phyloP scores from a whole-genome alignment of 1,140 invertebrate genomes.

The Drosophila equinoxialis region DNA sequence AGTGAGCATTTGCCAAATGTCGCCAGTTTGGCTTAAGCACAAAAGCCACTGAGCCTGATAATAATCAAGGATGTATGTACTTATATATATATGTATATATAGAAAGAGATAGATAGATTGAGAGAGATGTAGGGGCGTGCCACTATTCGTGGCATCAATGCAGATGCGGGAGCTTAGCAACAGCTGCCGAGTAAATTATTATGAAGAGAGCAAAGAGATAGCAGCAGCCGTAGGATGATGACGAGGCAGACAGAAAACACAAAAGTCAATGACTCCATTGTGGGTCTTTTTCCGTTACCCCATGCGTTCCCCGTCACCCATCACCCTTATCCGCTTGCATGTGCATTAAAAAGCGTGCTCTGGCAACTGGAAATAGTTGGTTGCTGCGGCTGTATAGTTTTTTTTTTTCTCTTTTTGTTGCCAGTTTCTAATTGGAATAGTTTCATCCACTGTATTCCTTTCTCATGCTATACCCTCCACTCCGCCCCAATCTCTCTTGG shows the following conservation, averaged over 20 bases:
- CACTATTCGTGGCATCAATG: slow-evolving; percentile 56
- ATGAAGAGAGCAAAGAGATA: slow-evolving; percentile 54
- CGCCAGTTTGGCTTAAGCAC: slow-evolving; percentile 61
- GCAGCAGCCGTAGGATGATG: slow-evolving; percentile 23
- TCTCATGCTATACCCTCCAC: neutral
- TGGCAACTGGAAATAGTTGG: slow-evolving; percentile 70
- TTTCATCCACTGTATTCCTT: slow-evolving; percentile 49
- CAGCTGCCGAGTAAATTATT: slow-evolving; percentile 74
- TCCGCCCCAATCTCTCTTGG: too few species aligned
- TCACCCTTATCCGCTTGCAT: slow-evolving; percentile 39
- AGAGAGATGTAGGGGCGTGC: slow-evolving; percentile 26
- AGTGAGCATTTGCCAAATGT: slow-evolving; percentile 34
- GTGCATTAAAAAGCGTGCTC: slow-evolving; percentile 65
- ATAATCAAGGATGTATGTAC: slow-evolving; percentile 36
- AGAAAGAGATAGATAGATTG: too few species aligned
- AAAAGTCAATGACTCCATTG: slow-evolving; percentile 80
- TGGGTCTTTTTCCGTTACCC: slow-evolving; percentile 43
- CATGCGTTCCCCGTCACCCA: neutral
- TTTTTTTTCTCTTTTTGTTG: slow-evolving; percentile 29
- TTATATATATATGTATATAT: neutral
- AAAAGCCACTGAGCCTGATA: slow-evolving; percentile 50
- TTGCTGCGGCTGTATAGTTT: slow-evolving; percentile 70
- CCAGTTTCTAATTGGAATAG: slow-evolving; percentile 76
- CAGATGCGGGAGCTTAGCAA: slow-evolving; percentile 68
- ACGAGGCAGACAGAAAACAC: slow-evolving; percentile 56